Base-by-base conservation (phyloP, 2,797 vertebrate genomes). In the Sebastes reedi region DNA sequence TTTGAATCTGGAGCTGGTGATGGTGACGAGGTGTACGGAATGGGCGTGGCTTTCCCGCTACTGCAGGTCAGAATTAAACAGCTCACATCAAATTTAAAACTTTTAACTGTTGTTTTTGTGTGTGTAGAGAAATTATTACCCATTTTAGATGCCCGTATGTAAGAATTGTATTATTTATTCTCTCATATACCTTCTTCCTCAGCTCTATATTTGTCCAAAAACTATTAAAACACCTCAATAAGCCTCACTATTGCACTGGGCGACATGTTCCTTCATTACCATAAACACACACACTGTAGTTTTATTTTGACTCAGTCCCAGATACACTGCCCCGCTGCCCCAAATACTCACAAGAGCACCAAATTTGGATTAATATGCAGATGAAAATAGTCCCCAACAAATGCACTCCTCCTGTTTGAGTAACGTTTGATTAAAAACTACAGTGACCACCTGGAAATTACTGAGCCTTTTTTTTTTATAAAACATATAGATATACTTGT, bases 21-120 rank as follows among this genome's bases (percentile, higher is more conserved):
- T 20, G 54, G 12, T 0, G 84, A 88, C 18, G 90, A 89, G 2
- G 88, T 89, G 20, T 84, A 95, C 24, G 34, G 61, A 62, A 84
- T 34, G 7, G 95, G 96, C 12, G 81, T 90, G 1, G 96, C 96
- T 9, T 95, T 96, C 11, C 64, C 95, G 1, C 95, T 97, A 72
- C 87, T 97, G 52, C 93, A 95, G 94, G 95, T 94, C 71, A 52
- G 58, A 39, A 55, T 29, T 22, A 8, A 39, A 59, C 32, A n/a
- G 18, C 50, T 52, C 3, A 22, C 8, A 4, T 14, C 3, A 36
- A 42, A 4, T 29, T 60, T 14, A n/a, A 42, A 39, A 34, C 24
- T 2, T 24, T 39, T 27, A 2, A 50, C 9, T 22, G 20, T 2
- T 7, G 8, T 18, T 0, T 18, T 39, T 25, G 55, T 55, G 52